Conservation (phyloP, 2,888 invertebrate genomes). For the Timandra comae region DNA sequence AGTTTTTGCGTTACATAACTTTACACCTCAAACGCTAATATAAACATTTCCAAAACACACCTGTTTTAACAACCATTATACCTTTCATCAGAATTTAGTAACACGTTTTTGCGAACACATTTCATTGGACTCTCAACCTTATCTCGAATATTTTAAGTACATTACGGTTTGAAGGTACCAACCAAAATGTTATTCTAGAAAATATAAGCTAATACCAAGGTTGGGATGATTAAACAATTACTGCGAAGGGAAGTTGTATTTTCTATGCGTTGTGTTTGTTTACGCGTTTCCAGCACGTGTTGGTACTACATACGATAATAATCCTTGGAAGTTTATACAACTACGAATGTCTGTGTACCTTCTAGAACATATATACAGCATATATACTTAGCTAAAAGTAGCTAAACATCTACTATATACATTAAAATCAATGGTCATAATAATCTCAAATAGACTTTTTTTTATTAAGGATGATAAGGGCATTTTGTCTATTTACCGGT, state of each 20-base stretch:
- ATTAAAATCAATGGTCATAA: too few relatives aligned
- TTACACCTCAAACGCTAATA: conserved; percentile 4
- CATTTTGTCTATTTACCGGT: too few relatives aligned
- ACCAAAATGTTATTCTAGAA: background rate
- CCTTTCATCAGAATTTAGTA: conserved; percentile 20
- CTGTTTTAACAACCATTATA: background rate
- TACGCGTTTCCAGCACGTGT: conserved; percentile 11
- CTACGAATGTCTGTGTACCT: too few relatives aligned
- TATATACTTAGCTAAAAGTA: too few relatives aligned
- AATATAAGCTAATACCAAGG: background rate
- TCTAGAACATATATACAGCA: too few relatives aligned
- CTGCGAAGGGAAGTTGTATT: conserved; percentile 18
- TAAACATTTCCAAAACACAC: conserved; percentile 17
- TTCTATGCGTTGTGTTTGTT: conserved; percentile 14
- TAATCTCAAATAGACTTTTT: too few relatives aligned
- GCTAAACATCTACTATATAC: too few relatives aligned
- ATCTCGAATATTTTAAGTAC: too few relatives aligned
- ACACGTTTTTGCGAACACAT: too few relatives aligned
- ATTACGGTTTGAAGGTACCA: background rate
- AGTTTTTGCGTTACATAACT: conserved; percentile 15
- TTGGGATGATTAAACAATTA: conserved; percentile 9
- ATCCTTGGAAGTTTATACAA: conserved; percentile 2
- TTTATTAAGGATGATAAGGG: too few relatives aligned
- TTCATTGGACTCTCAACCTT: too few relatives aligned
- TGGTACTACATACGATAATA: conserved; percentile 2